These are phyloP conservation scores for Parauchenoglanis ngamensis DNA, from an alignment of 2,797 vertebrate species.

Conservation along the genomic window DNA sequence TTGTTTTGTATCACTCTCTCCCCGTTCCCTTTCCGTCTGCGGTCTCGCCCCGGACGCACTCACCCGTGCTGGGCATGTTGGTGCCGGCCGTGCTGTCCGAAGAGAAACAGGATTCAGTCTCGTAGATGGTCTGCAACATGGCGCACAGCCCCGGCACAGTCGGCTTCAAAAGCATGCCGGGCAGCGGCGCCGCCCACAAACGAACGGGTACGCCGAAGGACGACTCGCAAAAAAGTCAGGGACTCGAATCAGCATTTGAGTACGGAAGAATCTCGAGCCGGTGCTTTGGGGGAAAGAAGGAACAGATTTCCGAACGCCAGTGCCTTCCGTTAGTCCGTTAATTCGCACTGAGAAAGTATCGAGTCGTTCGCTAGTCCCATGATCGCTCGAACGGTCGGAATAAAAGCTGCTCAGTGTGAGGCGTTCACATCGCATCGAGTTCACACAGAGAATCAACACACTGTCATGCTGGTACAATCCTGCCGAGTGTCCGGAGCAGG, in stretches of 20 bases:
- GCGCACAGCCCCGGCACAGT: conserved; percentile 85
- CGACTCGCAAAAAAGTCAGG: neutral
- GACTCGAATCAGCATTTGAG: conserved; percentile 35
- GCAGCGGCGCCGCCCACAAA: conserved; percentile 31
- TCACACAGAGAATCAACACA: neutral
- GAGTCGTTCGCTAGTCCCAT: conserved; percentile 29
- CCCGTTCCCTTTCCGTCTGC: neutral
- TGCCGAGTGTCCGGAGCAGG: neutral
- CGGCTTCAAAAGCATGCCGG: conserved; percentile 89
- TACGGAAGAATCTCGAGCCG: neutral
- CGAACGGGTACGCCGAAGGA: neutral
- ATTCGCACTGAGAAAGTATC: neutral
- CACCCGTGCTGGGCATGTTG: conserved; percentile 76
- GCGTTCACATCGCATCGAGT: neutral
- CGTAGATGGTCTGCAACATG: conserved; percentile 94
- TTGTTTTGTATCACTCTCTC: neutral
- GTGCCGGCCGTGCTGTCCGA: conserved; percentile 75
- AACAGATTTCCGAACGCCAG: neutral
- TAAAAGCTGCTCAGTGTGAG: neutral
- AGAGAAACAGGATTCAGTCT: conserved; percentile 91
- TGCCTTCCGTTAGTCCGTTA: neutral
- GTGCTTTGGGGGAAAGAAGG: neutral
- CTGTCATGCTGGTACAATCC: neutral
- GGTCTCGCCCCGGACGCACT: neutral
- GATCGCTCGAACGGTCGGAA: neutral